These are phyloP conservation scores for Hozukius guyotensis DNA, from an alignment of 2,797 vertebrate species.

Conservation along the genomic window DNA sequence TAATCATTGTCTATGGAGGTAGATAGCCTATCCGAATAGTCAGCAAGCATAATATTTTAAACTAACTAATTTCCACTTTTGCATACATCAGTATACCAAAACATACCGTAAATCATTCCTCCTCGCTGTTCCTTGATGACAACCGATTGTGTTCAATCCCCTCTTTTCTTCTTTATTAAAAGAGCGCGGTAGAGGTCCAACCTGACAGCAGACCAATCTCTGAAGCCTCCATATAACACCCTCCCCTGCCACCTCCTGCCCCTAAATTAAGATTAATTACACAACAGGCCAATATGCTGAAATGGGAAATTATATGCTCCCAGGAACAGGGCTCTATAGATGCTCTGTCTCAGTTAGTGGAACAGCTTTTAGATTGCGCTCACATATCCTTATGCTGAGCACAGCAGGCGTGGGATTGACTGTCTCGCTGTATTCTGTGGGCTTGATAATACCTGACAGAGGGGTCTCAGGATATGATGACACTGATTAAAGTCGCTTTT, in stretches of 20 bases:
- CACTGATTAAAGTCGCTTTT: slow-evolving; percentile 57
- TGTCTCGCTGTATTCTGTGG: slow-evolving; percentile 28
- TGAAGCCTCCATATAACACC: slow-evolving; percentile 46
- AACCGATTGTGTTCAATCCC: slow-evolving; percentile 38
- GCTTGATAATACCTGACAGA: slow-evolving; percentile 41
- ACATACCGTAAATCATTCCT: slow-evolving; percentile 29
- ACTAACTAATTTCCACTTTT: slow-evolving; percentile 32
- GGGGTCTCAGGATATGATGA: slow-evolving; percentile 42
- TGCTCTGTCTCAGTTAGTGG: slow-evolving; percentile 73
- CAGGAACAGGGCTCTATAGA: slow-evolving; percentile 50
- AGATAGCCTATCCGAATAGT: slow-evolving; percentile 3
- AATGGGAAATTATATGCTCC: slow-evolving; percentile 71
- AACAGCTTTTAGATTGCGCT: slow-evolving; percentile 69
- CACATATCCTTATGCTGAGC: slow-evolving; percentile 67
- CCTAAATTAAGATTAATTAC: slow-evolving; percentile 82
- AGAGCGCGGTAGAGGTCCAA: slow-evolving; percentile 32
- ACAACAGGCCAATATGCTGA: slow-evolving; percentile 67
- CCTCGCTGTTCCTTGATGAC: slow-evolving; percentile 43
- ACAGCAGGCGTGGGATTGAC: slow-evolving; percentile 57
- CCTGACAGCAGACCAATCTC: slow-evolving; percentile 61
- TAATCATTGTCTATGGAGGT: slow-evolving; percentile 20
- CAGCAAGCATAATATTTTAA: slow-evolving; percentile 26
- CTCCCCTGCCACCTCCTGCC: slow-evolving; percentile 45
- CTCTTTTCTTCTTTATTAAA: slow-evolving; percentile 58
- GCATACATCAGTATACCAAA: slow-evolving; percentile 10